phyloP scores from a whole-genome alignment of 2,797 vertebrate species.

The Phataginus tetradactyla region DNA sequence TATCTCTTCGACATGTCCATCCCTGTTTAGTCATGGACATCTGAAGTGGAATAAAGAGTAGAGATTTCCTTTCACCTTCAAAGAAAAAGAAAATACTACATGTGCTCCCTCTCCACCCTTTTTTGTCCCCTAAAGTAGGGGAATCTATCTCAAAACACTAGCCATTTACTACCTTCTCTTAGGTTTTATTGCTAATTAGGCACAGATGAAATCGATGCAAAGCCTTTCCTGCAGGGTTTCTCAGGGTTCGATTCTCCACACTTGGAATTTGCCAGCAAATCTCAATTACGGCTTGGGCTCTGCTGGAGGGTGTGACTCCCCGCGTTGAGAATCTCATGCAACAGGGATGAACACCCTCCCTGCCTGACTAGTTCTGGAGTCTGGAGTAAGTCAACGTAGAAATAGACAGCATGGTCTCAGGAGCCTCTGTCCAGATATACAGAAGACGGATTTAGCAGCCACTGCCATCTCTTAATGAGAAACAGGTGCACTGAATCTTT shows the following conservation, averaged over 20 bases:
- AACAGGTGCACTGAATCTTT: slow-evolving; percentile 38
- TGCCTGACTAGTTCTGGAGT: slow-evolving; percentile 44
- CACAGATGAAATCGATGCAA: slow-evolving; percentile 73
- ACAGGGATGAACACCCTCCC: slow-evolving; percentile 1
- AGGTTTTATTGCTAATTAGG: slow-evolving; percentile 61
- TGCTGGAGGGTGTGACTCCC: slow-evolving; percentile 59
- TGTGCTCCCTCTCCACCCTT: not conserved
- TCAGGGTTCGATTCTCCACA: slow-evolving; percentile 51
- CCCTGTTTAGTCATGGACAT: not conserved
- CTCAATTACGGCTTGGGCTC: slow-evolving; percentile 48
- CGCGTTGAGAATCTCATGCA: slow-evolving; percentile 20
- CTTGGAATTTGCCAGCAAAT: slow-evolving; percentile 65
- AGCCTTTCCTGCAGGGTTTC: slow-evolving; percentile 49
- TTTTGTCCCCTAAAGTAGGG: not conserved
- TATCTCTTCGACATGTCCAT: not conserved
- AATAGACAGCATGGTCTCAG: slow-evolving; percentile 29
- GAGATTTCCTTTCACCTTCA: not conserved
- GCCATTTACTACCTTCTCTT: slow-evolving; percentile 46
- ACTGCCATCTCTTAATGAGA: slow-evolving; percentile 61
- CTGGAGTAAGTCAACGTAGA: slow-evolving; percentile 63
- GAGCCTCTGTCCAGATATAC: not conserved
- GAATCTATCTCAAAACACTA: not conserved
- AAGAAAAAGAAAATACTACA: not conserved
- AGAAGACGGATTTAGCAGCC: not conserved
- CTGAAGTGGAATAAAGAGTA: not conserved